phyloP scores from a whole-genome alignment of 2,113 vertebrate species.

The Hippocampus guttulatus region DNA sequence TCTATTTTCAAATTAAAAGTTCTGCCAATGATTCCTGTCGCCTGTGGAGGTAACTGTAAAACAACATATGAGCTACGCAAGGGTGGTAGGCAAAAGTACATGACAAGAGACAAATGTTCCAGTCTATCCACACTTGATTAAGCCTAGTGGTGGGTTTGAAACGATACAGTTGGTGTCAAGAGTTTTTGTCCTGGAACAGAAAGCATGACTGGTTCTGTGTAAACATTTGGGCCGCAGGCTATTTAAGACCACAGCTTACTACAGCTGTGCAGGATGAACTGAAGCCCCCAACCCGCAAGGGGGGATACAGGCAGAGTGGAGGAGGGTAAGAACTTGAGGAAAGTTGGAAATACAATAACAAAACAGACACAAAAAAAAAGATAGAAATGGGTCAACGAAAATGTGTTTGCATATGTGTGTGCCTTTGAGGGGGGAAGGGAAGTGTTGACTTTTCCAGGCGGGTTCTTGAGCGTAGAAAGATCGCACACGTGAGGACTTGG shows the following conservation, averaged over 20 bases:
- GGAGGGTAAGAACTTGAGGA: conserved; percentile 5
- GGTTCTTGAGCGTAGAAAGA: conserved; percentile 30
- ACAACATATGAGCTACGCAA: not conserved
- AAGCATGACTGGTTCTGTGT: conserved; percentile 6
- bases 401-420: not conserved
- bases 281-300: not conserved
- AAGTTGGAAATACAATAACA: conserved; percentile 3
- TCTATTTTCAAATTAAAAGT: not conserved
- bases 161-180: not conserved
- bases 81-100: not conserved
- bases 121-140: not conserved
- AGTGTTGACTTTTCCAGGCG: conserved; percentile 48
- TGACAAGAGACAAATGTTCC: not conserved
- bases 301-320: conserved; percentile 6
- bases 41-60: not conserved
- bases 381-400: conserved; percentile 11
- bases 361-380: not conserved
- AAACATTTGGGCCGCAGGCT: conserved; percentile 11
- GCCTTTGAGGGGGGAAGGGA: conserved; percentile 8
- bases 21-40: not conserved
- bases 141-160: not conserved
- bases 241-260: conserved; percentile 36
- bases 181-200: conserved; percentile 2
- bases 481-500: conserved; percentile 56
- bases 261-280: conserved; percentile 33